phyloP scores from a whole-genome alignment of 2,797 vertebrate genomes.

The Anabas testudineus region DNA sequence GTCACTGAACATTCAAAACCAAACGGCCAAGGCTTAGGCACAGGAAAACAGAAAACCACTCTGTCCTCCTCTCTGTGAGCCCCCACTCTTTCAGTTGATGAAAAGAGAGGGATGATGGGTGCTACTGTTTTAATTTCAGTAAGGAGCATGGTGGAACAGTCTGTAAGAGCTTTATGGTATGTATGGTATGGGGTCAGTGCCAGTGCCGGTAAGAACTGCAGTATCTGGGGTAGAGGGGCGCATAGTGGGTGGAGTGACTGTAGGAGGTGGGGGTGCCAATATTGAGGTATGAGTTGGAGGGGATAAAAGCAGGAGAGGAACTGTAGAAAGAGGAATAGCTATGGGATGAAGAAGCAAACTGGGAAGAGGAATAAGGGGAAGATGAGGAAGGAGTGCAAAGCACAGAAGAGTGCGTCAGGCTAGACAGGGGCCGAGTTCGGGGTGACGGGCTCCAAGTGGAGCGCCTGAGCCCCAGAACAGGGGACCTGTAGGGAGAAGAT shows the following conservation, averaged over 20 bases:
- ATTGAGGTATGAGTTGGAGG: constrained; percentile 58
- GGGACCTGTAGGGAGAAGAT: constrained; percentile 76
- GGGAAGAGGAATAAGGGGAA: constrained; percentile 54
- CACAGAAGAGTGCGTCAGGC: constrained; percentile 60
- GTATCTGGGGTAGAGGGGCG: constrained; percentile 78
- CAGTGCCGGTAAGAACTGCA: constrained; percentile 88
- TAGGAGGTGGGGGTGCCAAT: constrained; percentile 58
- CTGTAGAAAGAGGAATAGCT: constrained; percentile 55
- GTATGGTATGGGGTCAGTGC: constrained; percentile 76
- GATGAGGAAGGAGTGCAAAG: constrained; percentile 56
- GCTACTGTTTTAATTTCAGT: constrained; percentile 34
- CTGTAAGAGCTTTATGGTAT: constrained; percentile 23
- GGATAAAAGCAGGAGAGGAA: constrained; percentile 51
- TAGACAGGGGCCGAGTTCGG: constrained; percentile 77
- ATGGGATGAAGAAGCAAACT: constrained; percentile 59
- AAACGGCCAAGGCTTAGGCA: constrained; percentile 69
- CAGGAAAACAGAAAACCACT: constrained; percentile 76
- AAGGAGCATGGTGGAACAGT: constrained; percentile 33
- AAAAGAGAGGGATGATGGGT: constrained; percentile 46
- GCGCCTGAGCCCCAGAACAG: constrained; percentile 64
- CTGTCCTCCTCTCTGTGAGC: constrained; percentile 90
- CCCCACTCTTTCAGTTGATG: constrained; percentile 47
- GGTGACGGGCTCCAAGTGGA: constrained; percentile 68
- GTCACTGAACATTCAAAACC: constrained; percentile 78
- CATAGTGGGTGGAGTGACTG: constrained; percentile 75